Evolutionary conservation across 2,888 invertebrate genomes (phyloP).

Genomic region (Tenodera sinensis): DNA sequence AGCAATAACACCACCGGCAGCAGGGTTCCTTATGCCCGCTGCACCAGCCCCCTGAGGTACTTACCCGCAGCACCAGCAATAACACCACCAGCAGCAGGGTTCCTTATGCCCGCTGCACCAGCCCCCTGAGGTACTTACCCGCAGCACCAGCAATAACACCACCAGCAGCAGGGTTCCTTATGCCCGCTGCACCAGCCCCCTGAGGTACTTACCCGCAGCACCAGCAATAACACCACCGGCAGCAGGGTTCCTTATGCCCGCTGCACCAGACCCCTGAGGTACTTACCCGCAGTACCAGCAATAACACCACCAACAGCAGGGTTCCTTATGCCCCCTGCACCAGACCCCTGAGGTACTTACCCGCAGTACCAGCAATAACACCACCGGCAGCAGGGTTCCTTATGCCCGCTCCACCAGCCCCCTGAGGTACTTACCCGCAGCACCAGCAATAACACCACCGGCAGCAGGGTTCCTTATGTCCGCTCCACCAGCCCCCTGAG

Average conservation of each 20-base stretch:
- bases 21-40: conserved; percentile 36
- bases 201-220: too few species aligned
- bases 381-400: conserved; percentile 43
- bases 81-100: conserved; percentile 47
- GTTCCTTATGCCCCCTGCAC: conserved; percentile 36
- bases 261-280: too few species aligned
- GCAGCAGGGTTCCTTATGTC: conserved; percentile 36
- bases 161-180: conserved; percentile 40
- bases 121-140: too few species aligned
- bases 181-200: conserved; percentile 37
- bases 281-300: too few species aligned
- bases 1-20: conserved; percentile 54
- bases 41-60: conserved; percentile 37
- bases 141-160: conserved; percentile 59
- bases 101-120: conserved; percentile 36
- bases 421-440: too few species aligned
- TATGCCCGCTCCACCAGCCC: conserved; percentile 36
- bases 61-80: conserved; percentile 60
- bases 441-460: conserved; percentile 57
- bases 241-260: conserved; percentile 36
- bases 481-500: conserved; percentile 36
- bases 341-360: too few species aligned
- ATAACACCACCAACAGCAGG: conserved; percentile 50
- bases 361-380: conserved; percentile 58
- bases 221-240: conserved; percentile 54